Conservation (phyloP, 2,888 invertebrate species). For the Hirtodrosophila confusa region DNA sequence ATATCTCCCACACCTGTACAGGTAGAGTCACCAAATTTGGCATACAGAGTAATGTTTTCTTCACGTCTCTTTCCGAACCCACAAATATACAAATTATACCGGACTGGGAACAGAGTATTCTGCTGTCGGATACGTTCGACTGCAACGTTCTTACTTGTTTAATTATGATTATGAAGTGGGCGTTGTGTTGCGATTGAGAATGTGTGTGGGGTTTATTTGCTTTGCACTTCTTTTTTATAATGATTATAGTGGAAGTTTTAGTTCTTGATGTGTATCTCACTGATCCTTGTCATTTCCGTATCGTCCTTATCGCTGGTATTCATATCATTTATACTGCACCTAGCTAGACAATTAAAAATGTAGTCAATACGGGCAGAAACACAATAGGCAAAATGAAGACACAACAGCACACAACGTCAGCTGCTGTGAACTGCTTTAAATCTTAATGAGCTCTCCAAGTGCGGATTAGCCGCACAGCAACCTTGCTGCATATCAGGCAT, state of each 20-base stretch:
- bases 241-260: slow-evolving; percentile 30
- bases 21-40: no score
- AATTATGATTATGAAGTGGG: slow-evolving; percentile 66
- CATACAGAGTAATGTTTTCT: no score
- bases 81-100: no score
- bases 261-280: slow-evolving; percentile 12
- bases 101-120: no score
- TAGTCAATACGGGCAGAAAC: slow-evolving; percentile 16
- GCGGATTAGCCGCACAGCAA: slow-evolving; percentile 55
- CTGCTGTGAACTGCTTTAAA: slow-evolving; percentile 51
- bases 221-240: slow-evolving; percentile 35
- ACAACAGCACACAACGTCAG: slow-evolving; percentile 23
- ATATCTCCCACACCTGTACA: no score
- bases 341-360: slow-evolving; percentile 47
- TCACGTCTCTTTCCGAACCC: no score
- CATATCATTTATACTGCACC: slow-evolving; percentile 1
- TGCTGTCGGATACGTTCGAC: no score
- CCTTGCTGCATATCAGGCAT: slow-evolving; percentile 17
- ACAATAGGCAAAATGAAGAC: slow-evolving; percentile 10
- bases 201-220: slow-evolving; percentile 27
- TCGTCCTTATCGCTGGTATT: slow-evolving; percentile 16
- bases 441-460: slow-evolving; percentile 70
- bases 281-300: slow-evolving; percentile 43
- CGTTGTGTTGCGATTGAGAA: slow-evolving; percentile 21
- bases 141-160: no score